Base-by-base conservation (phyloP, 2,797 vertebrate genomes). In the Protonibea diacanthus region DNA sequence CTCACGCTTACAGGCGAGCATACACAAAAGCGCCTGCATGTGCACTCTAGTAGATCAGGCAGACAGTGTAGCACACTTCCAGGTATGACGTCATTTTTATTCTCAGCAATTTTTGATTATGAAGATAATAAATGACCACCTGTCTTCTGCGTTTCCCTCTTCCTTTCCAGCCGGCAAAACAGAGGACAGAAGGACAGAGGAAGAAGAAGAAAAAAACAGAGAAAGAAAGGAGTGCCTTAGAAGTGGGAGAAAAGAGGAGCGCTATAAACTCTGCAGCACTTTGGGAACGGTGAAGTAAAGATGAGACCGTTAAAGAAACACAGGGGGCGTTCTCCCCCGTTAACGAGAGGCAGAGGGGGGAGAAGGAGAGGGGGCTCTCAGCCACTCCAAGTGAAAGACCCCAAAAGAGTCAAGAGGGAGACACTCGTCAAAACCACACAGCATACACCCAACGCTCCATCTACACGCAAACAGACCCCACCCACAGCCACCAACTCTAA, bases 271-370 rank as follows among this genome's bases (percentile, higher is more conserved):
- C 68, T 87, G 67, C 76, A 77, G 83, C 82, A 89, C 88, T 90
- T 91, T 86, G 85, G 82, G 67, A 90, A 78, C 65, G 15, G 56
- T 23, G 62, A 85, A 68, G 76, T 92, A 87, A 93, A 89, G 84
- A 97, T 97, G 97, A 97, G 96, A 91, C 94, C 96, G 17, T 85
- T 94, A 86, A 97, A 96, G 93, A 97, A 96, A 90, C 91, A 94
- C 71, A 92, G 94, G 66, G 94, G 95, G 57, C 92, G 70, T 68
- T 96, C 96, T 47, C 95, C 96, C 23, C 94, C 93, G 15, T 93
- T 95, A 75, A 94, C 95, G 27, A 92, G 96, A 84, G 95, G 95
- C 83, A 95, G 96, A 89, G 95, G 96, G 66, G 94, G 94, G 62
- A 95, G 93, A 78, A 96, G 92, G 76, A 92, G 90, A 82, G 91